Base-by-base conservation (phyloP, 2,113 vertebrate genomes). In the Steatornis caripensis region DNA sequence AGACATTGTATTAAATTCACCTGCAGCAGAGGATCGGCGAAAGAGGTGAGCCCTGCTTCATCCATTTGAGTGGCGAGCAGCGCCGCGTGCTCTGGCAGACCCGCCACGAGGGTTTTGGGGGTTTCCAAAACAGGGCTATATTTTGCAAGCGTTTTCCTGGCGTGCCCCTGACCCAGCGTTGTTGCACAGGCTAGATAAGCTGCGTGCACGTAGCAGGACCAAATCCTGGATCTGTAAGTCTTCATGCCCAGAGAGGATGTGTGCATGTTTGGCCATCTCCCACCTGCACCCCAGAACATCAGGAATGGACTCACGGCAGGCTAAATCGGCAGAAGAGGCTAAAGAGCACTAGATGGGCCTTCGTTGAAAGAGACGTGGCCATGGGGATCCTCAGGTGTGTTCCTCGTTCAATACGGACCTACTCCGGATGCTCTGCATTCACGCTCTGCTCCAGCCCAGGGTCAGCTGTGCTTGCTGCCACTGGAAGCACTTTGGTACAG, bases 141-240 rank as follows among this genome's bases (percentile, higher is more conserved):
- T 89, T n/a, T 79, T 65, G 2, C 16, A 65, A n/a, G 9, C 1
- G 0, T 70, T 83, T 19, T 69, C 19, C 61, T 82, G 51, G 9
- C 17, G 3, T 3, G 2, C 14, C 36, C 19, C n/a, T 65, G 19
- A 55, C 15, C 9, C 26, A 7, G 6, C 3, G n/a, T 1, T 68
- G 30, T 34, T 57, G 19, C 26, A 21, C 22, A n/a, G 29, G 4
- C 5, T 57, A 29, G 23, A 9, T n/a, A 18, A 2, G 11, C 29
- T 64, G 14, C 34, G 18, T 0, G 9, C 8, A 36, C 2, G 0
- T 0, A 21, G 58, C 21, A 37, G 62, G 21, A 83, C 12, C 36
- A 48, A 32, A 34, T 54, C 34, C 30, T 37, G 41, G 23, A 4
- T 15, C 6, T 9, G 1, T 5, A 54, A 39, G 16, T 37, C 54